Evolutionary conservation across 2,888 invertebrate genomes (phyloP).

Genomic region (Abscondita cerata): DNA sequence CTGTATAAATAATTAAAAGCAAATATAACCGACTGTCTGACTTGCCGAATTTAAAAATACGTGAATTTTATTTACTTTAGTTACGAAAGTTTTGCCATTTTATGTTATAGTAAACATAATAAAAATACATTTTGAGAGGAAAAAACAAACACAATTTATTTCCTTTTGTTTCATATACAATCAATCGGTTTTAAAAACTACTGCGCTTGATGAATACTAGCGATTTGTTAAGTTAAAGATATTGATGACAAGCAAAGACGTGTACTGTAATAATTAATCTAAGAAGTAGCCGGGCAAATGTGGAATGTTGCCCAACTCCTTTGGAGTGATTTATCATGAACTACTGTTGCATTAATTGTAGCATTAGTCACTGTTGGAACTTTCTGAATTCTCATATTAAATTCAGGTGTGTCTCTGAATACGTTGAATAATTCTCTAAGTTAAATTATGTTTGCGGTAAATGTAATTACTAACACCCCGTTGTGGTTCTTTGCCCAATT

Average conservation of each 20-base stretch:
- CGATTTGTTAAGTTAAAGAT: slow-evolving; percentile 15
- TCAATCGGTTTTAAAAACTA: too few species aligned
- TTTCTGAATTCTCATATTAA: slow-evolving; percentile 51
- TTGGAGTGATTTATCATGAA: slow-evolving; percentile 48
- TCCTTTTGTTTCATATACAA: too few species aligned
- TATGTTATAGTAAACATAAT: too few species aligned
- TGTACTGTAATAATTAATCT: slow-evolving; percentile 32
- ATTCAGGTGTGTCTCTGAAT: slow-evolving; percentile 44
- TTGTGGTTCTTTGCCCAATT: slow-evolving; percentile 17
- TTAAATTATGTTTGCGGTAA: slow-evolving; percentile 32
- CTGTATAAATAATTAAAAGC: slow-evolving; percentile 13
- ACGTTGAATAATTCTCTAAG: slow-evolving; percentile 22
- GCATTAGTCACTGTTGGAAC: slow-evolving; percentile 50
- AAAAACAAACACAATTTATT: too few species aligned
- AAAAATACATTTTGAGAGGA: too few species aligned
- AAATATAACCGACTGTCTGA: slow-evolving; percentile 9
- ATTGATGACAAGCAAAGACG: slow-evolving; percentile 19
- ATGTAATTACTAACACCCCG: slow-evolving; percentile 28
- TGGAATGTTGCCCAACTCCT: slow-evolving; percentile 33
- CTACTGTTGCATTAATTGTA: slow-evolving; percentile 51
- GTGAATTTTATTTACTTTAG: too few species aligned
- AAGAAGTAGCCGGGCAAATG: slow-evolving; percentile 25
- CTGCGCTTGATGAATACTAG: too few species aligned
- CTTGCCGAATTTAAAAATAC: too few species aligned
- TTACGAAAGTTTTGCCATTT: too few species aligned